Conservation (phyloP, 1,140 invertebrate genomes). For the Heterodera schachtii region DNA sequence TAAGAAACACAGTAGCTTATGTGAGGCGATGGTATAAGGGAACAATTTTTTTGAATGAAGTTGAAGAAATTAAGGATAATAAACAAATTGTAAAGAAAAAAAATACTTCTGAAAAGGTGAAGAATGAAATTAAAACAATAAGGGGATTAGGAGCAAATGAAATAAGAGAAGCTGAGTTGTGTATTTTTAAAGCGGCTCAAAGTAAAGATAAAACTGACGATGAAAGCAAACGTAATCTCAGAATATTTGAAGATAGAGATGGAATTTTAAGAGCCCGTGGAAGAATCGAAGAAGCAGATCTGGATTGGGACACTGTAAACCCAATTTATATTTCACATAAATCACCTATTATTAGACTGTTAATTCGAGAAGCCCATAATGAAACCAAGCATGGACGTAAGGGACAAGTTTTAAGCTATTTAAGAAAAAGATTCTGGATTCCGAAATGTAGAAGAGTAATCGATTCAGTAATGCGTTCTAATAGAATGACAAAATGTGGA, state of each 20-base stretch:
- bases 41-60: too few species aligned
- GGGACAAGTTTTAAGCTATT: background rate
- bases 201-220: background rate
- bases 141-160: background rate
- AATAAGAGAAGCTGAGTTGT: background rate
- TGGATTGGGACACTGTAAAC: background rate
- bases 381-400: constrained; percentile 1
- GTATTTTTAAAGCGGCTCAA: background rate
- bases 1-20: constrained; percentile 3
- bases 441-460: background rate
- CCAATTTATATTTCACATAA: background rate
- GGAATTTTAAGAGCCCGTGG: background rate
- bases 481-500: background rate
- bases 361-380: background rate
- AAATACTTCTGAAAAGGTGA: too few species aligned
- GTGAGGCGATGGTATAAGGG: background rate
- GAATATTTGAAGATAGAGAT: background rate
- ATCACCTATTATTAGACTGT: background rate
- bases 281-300: background rate
- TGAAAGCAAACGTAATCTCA: background rate
- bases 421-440: constrained; percentile 20
- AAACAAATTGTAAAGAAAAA: too few species aligned
- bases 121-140: background rate
- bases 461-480: background rate
- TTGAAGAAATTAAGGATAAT: too few species aligned